A percentile compares a stretch with the other conserved stretches of the same genome.
Conservation (phyloP, 2,113 vertebrate genomes). For the Cariama cristata region DNA sequence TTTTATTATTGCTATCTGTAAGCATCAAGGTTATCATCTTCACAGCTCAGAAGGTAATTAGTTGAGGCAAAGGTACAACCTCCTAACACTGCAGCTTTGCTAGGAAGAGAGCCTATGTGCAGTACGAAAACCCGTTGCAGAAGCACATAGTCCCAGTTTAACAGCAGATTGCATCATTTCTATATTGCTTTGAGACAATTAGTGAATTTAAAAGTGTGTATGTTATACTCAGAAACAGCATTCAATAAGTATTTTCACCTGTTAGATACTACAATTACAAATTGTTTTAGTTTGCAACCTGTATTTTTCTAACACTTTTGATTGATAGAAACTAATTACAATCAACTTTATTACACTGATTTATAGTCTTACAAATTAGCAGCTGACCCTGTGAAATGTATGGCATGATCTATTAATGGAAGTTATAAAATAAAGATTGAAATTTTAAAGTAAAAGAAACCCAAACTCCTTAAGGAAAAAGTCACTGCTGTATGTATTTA, state of each 20-base stretch:
- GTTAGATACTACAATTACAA: neutral
- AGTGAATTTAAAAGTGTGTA: neutral
- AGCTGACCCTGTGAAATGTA: neutral
- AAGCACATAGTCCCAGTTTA: neutral
- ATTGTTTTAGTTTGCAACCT: neutral
- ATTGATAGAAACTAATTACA: neutral
- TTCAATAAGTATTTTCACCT: neutral
- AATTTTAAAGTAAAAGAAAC: neutral
- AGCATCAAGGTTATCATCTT: neutral
- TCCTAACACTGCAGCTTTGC: neutral
- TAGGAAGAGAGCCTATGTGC: fast-evolving
- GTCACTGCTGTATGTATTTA: neutral
- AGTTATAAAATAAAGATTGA: neutral
- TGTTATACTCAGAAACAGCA: neutral
- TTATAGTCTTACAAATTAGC: neutral
- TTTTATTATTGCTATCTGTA: neutral
- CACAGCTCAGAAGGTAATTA: neutral
- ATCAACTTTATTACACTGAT: neutral
- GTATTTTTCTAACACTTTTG: neutral
- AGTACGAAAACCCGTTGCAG: neutral
- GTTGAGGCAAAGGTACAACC: neutral
- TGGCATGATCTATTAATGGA: neutral
- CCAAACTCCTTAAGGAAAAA: neutral
- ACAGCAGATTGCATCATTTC: neutral
- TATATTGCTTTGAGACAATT: neutral